A percentile compares a stretch with the other conserved stretches of the same genome.
phyloP scores from a whole-genome alignment of 2,797 vertebrate genomes.

The Lindbergichthys nudifrons region DNA sequence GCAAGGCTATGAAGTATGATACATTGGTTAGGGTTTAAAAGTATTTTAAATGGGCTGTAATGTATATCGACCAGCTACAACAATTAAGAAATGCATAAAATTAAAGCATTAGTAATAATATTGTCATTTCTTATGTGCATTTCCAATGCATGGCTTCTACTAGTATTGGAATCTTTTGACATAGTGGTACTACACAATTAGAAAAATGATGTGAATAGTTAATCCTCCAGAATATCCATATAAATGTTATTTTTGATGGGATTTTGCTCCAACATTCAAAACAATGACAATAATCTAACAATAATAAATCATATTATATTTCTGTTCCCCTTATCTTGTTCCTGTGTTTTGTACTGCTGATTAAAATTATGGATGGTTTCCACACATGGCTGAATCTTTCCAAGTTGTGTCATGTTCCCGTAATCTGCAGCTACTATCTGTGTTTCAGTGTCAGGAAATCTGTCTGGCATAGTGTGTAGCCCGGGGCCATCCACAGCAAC shows the following conservation, averaged over 20 bases:
- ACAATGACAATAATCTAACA: slow-evolving; percentile 15
- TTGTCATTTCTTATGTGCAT: no score
- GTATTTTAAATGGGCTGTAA: no score
- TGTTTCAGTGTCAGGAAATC: slow-evolving; percentile 74
- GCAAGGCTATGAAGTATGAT: no score
- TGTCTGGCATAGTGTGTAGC: slow-evolving; percentile 69
- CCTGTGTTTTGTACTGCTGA: slow-evolving; percentile 21
- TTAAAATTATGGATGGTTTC: slow-evolving; percentile 51
- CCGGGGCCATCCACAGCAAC: slow-evolving; percentile 53
- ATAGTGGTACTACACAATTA: no score
- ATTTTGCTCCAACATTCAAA: slow-evolving; percentile 8
- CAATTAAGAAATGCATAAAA: no score
- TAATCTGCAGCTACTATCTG: slow-evolving; percentile 66
- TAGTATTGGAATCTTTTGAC: no score
- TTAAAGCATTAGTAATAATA: no score
- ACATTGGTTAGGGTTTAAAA: no score
- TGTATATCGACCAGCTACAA: no score
- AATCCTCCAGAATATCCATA: not conserved
- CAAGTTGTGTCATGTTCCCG: slow-evolving; percentile 67
- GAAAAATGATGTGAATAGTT: not conserved
- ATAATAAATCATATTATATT: slow-evolving; percentile 37
- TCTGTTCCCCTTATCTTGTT: slow-evolving; percentile 25
- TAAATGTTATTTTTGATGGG: slow-evolving; percentile 2
- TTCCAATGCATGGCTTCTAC: no score
- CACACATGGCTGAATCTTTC: slow-evolving; percentile 21